Evolutionary conservation across 2,888 invertebrate genomes (phyloP), one percentile per base, ranked within the genome.

Genomic region (Ernsta delagoae): DNA sequence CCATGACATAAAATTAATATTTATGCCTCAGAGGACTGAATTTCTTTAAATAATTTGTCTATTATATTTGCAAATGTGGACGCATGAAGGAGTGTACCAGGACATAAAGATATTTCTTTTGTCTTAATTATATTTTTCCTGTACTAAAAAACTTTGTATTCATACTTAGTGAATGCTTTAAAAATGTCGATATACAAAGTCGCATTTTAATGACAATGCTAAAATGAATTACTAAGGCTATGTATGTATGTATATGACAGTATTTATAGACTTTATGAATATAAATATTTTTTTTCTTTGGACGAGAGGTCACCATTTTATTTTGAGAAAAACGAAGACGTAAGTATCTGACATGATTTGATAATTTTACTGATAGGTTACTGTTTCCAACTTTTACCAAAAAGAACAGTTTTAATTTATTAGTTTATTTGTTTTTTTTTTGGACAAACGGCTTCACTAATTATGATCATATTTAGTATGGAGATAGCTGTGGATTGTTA

Each of bases 1-100:
- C 68, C 62, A 8, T 57, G 68, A 68, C 68, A 68, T 62, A 31
- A 68, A 68, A 68, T 68, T 68, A 68, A 68, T 68, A 68, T 68
- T 68, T 24, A 68, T 62, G 57, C n/a, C n/a, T 24, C 56, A 62
- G 11, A 65, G 59, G 56, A 34, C 62, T 62, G 62, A 31, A 62
- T 62, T 62, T 62, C 50, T 66, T 62, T 68, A 57, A 50, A 50
- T 57, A 68, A 68, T 68, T 68, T 57, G 68, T 68, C 68, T 68
- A 62, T 68, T 62, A 68, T 68, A 68, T 68, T 68, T 68, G 68
- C 57, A 56, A 65, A 65, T 65, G 48, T 41, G 34, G 24, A 31
- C 36, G 59, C 24, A 43, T n/a, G 41, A 9, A 39, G 6, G 59
- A 39, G n/a, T 43, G 50, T 36, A 60, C 54, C n/a, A n/a, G 53